Evolutionary conservation across 2,888 invertebrate species (phyloP).

Genomic region (Tortrix viridana): DNA sequence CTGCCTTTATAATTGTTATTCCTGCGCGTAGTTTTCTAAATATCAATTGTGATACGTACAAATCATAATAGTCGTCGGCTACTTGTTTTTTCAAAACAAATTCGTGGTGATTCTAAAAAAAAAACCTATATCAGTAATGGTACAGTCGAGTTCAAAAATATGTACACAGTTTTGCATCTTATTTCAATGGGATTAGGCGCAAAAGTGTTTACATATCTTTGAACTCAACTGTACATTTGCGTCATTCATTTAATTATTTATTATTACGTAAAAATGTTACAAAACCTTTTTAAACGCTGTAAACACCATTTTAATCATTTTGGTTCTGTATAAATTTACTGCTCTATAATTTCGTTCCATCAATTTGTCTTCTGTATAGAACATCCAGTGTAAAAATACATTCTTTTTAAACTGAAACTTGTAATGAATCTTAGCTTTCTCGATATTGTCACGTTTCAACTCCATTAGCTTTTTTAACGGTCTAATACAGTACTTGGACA

Average conservation of each 20-base stretch:
- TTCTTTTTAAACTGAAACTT: conserved; percentile 75
- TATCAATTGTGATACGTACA: conserved; percentile 81
- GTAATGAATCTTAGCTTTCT: conserved; percentile 77
- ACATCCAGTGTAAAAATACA: conserved; percentile 80
- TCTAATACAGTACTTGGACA: conserved; percentile 67
- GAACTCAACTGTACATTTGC: too few relatives aligned
- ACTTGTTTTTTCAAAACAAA: conserved; percentile 85
- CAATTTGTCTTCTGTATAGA: conserved; percentile 76
- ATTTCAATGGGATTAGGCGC: too few relatives aligned
- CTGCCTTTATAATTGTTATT: conserved; percentile 68
- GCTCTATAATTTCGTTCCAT: conserved; percentile 83
- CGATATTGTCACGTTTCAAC: conserved; percentile 66
- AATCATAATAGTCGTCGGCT: conserved; percentile 88
- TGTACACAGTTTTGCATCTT: too few relatives aligned
- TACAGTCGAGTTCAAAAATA: too few relatives aligned
- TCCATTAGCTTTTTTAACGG: conserved; percentile 64
- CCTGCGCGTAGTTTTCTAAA: conserved; percentile 80
- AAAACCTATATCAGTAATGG: not conserved
- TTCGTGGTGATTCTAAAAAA: conserved; percentile 70
- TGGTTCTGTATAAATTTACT: conserved; percentile 79
- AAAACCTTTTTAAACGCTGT: conserved; percentile 71
- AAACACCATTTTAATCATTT: conserved; percentile 74
- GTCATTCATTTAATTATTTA: not conserved
- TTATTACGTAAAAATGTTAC: not conserved
- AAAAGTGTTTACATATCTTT: too few relatives aligned